Base-by-base conservation (phyloP, 1,140 invertebrate genomes). In the Drosophila ironensis region DNA sequence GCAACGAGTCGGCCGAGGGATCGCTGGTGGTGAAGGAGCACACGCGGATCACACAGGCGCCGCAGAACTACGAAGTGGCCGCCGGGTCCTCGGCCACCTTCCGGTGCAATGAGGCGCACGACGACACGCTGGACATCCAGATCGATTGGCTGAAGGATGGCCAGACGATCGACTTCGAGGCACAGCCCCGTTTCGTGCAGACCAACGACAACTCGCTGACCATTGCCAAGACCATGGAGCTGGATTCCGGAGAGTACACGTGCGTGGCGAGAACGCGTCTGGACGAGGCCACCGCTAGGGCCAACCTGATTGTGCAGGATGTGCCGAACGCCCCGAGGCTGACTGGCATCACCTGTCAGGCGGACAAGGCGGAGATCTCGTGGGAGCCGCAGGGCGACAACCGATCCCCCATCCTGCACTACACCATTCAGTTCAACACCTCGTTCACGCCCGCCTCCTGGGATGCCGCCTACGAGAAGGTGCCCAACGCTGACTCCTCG, bases 231-330 rank as follows among this genome's bases (percentile, higher is more conserved):
- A 98, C 97, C 8, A 96, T 94, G 17, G 97, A 98, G 91, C 90
- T 98, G 45, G 97, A 99, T 91, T 98, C 98, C 6, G 98, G 98
- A 8, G 93, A 93, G 38, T 99, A 99, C 84, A 99, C 98, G 0
- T 99, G 98, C 91, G 93, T 98, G n/a, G 98, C 98, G 1, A 92
- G 92, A 33, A 99, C 98, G 1, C 93, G 95, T 3, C 91, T 99
- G 12, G 98, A 99, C 89, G 93, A 95, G 71, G 94, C 95, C 1
- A 92, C 92, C 4, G 96, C 96, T 0, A 92, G 94, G 67, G 98
- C 98, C 4, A 97, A 96, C 44, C 92, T 99, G 1, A 97, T 94
- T 52, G 98, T 99, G 3, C 97, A 99, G 92, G 98, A 98, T 91
- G 95, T 97, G 11, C 98, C 98, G 4, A 98, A 99, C 90, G 91